Base-by-base conservation (phyloP, 2,888 invertebrate genomes). In the Biston stratarius region DNA sequence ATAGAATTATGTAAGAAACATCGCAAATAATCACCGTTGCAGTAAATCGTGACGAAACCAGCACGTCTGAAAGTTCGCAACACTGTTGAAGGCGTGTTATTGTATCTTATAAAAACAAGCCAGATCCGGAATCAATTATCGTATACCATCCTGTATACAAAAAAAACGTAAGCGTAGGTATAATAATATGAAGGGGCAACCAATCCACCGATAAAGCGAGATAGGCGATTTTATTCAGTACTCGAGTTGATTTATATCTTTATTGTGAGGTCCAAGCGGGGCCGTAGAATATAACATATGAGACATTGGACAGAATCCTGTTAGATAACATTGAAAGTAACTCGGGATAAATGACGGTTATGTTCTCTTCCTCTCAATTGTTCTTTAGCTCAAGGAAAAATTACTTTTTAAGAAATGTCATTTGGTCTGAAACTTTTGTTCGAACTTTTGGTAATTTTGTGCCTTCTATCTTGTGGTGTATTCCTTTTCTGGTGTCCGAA, bases 231-330 rank as follows among this genome's bases (percentile, higher is more conserved):
- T 91, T 88, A 91, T 91, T 90, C 91, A 90, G 83, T 81, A 83
- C 81, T 78, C 83, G 75, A 72, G 74, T 83, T 91, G 91, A 91
- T 91, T 91, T 91, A 91, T 91, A 90, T 90, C 91, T 90, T 89
- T 88, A 91, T 91, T 91, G 91, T 91, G 83, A 83, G 81, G 76
- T 73, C 75, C 70, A 61, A 40, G 7, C 44, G 44, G 52, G 48
- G 49, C 70, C 66, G 60, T 74, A 76, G 76, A 74, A 78, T 70
- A 78, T 70, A 74, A 56, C 66, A 68, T 71, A 75, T 71, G 74
- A 72, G 67, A 64, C 69, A 62, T 56, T 64, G 47, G 69, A 60
- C 55, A 70, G 64, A 73, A 76, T 77, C 77, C 73, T 66, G 77
- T 77, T 76, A 67, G 69, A 67, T 67, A 68, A 66, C 72, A 69